Evolutionary conservation across 1,140 invertebrate genomes (phyloP).

Genomic region (Scaptomyza montana): DNA sequence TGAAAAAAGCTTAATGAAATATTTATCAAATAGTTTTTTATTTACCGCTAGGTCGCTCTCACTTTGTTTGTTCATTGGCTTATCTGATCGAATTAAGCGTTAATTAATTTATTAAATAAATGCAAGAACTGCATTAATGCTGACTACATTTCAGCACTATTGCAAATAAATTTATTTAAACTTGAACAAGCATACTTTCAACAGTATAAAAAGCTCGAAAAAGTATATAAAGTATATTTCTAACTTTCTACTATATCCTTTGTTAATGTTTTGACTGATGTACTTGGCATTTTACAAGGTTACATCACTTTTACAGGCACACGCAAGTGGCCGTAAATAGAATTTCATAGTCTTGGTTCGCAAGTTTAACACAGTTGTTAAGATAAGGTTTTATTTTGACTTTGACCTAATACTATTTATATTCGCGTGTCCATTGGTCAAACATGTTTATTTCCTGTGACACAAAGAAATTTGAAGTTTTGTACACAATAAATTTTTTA

Average conservation of each 20-base stretch:
- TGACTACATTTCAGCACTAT: constrained; percentile 7
- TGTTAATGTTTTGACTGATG: background rate
- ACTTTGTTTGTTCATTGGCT: constrained; percentile 29
- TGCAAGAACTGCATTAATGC: constrained; percentile 24
- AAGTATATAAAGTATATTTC: background rate
- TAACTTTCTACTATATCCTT: background rate
- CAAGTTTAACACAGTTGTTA: background rate
- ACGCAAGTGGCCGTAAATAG: background rate
- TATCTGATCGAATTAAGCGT: constrained; percentile 30
- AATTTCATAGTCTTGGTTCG: constrained; percentile 2
- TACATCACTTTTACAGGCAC: background rate
- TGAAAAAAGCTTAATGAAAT: constrained; percentile 38
- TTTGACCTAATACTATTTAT: constrained; percentile 1
- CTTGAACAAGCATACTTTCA: background rate
- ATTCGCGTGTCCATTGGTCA: background rate
- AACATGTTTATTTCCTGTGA: constrained; percentile 36
- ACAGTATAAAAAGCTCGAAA: background rate
- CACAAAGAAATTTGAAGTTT: constrained; percentile 6
- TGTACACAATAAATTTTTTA: constrained; percentile 58
- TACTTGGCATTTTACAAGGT: background rate
- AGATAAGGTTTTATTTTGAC: constrained; percentile 25
- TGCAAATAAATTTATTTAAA: constrained; percentile 12
- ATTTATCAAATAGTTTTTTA: constrained; percentile 48
- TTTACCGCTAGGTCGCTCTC: constrained; percentile 29
- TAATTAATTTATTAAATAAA: constrained; percentile 62